phyloP scores from a whole-genome alignment of 2,797 vertebrate genomes.

The Myotis myotis region DNA sequence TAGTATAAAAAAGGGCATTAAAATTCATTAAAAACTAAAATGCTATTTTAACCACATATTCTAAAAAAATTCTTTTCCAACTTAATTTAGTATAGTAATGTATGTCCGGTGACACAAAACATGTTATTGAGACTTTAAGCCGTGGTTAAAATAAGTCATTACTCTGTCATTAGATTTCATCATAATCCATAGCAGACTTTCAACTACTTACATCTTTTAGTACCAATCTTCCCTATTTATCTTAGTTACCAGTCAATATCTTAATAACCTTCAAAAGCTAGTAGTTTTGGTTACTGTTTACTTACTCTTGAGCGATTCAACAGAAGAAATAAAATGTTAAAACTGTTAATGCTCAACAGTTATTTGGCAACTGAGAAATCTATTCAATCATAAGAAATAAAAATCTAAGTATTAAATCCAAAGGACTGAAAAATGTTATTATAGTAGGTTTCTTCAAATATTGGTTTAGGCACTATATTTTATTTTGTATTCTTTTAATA shows the following conservation, averaged over 20 bases:
- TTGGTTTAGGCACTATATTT: neutral
- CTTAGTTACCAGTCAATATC: neutral
- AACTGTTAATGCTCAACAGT: neutral
- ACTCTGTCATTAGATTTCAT: conserved; percentile 9
- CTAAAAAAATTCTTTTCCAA: neutral
- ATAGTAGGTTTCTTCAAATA: conserved; percentile 30
- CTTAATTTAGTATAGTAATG: neutral
- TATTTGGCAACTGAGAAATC: conserved; percentile 30
- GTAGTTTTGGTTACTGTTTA: neutral
- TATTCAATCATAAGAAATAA: conserved; percentile 34
- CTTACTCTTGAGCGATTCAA: neutral
- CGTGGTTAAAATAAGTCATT: neutral
- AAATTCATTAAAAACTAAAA: conserved; percentile 36
- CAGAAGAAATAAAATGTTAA: conserved; percentile 26
- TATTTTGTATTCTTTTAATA: neutral
- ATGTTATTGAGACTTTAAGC: neutral
- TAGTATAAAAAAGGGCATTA: neutral
- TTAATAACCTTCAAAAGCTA: conserved; percentile 5
- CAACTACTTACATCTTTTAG: neutral
- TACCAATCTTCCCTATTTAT: neutral
- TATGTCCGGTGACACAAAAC: neutral
- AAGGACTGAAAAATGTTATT: neutral
- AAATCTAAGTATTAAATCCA: conserved; percentile 12
- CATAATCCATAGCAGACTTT: neutral
- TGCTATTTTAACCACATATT: neutral